Percentiles rank a stretch among this genome's conserved stretches.
These are phyloP conservation scores for Caerostris darwini DNA, from an alignment of 1,140 invertebrate genomes.

Conservation along the genomic window DNA sequence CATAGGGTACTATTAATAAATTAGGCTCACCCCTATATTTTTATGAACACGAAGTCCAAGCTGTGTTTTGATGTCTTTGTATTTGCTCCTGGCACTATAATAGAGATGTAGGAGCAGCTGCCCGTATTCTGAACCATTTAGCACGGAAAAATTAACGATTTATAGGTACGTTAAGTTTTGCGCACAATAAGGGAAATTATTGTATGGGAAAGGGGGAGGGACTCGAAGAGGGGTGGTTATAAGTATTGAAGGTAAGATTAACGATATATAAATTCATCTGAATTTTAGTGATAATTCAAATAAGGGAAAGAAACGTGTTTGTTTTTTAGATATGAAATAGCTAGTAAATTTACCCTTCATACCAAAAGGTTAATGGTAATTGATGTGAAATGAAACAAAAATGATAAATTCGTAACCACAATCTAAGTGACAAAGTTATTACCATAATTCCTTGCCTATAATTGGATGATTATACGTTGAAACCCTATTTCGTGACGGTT, in stretches of 20 bases:
- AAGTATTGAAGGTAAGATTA: neutral
- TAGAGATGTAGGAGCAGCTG: conserved; percentile 68
- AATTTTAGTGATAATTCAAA: neutral
- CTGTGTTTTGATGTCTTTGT: conserved; percentile 68
- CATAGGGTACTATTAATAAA: conserved; percentile 20
- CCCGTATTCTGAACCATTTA: conserved; percentile 32
- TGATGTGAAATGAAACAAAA: too few relatives aligned
- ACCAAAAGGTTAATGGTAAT: too few relatives aligned
- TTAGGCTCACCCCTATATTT: neutral
- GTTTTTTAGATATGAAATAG: too few relatives aligned
- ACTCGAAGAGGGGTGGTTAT: neutral
- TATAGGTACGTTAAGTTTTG: conserved; percentile 26
- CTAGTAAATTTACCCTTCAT: too few relatives aligned
- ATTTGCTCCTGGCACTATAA: conserved; percentile 48
- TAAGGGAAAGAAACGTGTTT: neutral
- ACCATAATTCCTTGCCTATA: too few relatives aligned
- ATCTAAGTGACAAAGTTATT: too few relatives aligned
- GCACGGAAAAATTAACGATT: conserved; percentile 68
- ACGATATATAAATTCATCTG: neutral
- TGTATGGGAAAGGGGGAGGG: neutral
- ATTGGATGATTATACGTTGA: too few relatives aligned
- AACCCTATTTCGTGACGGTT: too few relatives aligned
- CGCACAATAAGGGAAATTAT: conserved; percentile 34
- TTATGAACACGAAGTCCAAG: neutral
- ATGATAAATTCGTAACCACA: too few relatives aligned